Base-by-base conservation (phyloP, 2,888 invertebrate genomes). In the Salticus scenicus region DNA sequence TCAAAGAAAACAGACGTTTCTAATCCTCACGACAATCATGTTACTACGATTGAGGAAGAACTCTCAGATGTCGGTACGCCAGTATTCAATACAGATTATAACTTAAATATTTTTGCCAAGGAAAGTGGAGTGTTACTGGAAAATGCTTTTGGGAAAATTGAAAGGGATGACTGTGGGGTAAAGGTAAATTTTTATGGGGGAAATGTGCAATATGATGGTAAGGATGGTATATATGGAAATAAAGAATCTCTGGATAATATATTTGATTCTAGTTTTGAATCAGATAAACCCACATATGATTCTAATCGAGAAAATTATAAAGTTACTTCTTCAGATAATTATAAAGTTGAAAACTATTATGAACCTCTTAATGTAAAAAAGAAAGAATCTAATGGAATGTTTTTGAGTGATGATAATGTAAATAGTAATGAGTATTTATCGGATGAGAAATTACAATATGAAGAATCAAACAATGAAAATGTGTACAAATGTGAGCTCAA, bases 91-190 rank as follows among this genome's bases (percentile, higher is more conserved):
- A 37, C 33, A 0, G 81, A 82, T 33, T 82, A 82, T 27, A 82
- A 82, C 20, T 28, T 82, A 7, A 82, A 82, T 33, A 75, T 82
- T 27, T 82, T 82, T 28, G 80, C 80, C 28, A 75, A 75, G 63
- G 75, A 82, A 24, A 82, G 81, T 27, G 81, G 81, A 8, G 74
- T 82, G 14, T 47, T 82, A 1, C 42, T 82, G 28, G 81, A 82
- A 28, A 82, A 82, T 27, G 81, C 81, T 14, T 82, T 70, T 30
- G 81, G 81, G 12, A 82, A 82, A 30, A 75, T 82, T 27, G 81
- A 75, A 7, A 37, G 81, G 8, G 81, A 82, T n/a, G 75, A 82
- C 33, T 75, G 51, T 27, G 81, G 81, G 1, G 81, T 82, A 47
- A 73, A 82, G n/a, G 81, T 82, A 17, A 82, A 82, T 70, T 82